These are phyloP conservation scores for Sardinella longiceps DNA, from an alignment of 2,797 vertebrate genomes.

Conservation along the genomic window DNA sequence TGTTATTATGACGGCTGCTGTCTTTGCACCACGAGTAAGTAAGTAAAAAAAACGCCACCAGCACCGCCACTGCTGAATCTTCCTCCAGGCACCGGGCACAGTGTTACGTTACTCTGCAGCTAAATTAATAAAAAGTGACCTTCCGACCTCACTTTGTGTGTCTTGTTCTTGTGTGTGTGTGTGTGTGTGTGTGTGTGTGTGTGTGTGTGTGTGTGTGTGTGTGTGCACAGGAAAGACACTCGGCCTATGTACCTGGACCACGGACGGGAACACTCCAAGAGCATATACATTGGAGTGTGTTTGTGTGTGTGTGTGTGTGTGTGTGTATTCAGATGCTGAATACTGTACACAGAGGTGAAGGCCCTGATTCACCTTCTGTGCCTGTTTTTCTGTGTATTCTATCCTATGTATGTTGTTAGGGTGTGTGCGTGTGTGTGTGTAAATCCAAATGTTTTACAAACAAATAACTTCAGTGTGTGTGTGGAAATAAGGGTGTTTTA, in stretches of 20 bases:
- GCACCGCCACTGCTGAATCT: conserved; percentile 35
- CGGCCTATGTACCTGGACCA: no score
- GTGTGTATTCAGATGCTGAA: no score
- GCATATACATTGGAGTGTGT: no score
- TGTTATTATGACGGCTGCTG: neutral
- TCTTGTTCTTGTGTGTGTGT: neutral
- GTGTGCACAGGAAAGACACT: no score
- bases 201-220: neutral
- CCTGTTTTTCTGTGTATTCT: no score
- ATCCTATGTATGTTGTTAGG: no score
- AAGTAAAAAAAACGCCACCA: neutral
- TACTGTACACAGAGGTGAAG: no score
- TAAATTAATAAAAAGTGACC: conserved; percentile 77
- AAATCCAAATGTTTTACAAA: no score
- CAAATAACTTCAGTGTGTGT: no score
- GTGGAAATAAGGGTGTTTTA: no score
- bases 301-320: neutral
- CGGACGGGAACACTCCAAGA: no score
- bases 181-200: neutral
- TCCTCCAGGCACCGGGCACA: conserved; percentile 48
- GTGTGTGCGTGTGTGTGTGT: neutral
- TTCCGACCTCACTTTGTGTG: conserved; percentile 58
- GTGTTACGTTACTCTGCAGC: conserved; percentile 60
- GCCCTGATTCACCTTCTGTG: no score
- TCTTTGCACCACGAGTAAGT: neutral